These are phyloP conservation scores for Lota lota DNA, from an alignment of 2,113 vertebrate species.

Conservation along the genomic window DNA sequence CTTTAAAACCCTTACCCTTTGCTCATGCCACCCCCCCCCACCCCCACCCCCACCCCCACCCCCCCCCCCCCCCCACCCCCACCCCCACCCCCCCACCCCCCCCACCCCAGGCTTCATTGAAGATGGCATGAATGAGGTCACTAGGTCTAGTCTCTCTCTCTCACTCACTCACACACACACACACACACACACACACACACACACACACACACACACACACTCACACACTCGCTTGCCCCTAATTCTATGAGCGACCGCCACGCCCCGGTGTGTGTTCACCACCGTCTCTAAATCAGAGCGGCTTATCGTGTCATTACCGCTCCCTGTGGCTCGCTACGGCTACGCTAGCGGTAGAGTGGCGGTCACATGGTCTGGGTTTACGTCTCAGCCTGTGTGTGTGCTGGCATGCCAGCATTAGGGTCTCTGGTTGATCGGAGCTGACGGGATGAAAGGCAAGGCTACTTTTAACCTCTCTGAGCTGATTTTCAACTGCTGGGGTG, in stretches of 20 bases:
- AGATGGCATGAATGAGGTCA: background rate
- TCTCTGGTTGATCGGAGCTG: conserved; percentile 40
- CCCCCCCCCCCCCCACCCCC: background rate
- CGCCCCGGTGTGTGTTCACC: too few species aligned
- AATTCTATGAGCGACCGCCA: conserved; percentile 12
- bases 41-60: background rate
- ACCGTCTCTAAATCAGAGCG: conserved; percentile 18
- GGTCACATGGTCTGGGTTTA: conserved; percentile 44
- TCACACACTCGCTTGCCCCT: conserved; percentile 21
- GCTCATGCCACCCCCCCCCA: background rate
- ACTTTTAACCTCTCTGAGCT: conserved; percentile 27
- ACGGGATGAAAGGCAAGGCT: conserved; percentile 16
- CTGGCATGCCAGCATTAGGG: conserved; percentile 21
- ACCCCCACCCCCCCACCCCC: background rate
- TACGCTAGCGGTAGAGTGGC: conserved; percentile 18
- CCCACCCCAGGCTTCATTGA: background rate
- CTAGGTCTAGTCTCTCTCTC: background rate
- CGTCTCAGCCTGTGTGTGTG: conserved; percentile 20
- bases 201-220: background rate
- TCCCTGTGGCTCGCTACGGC: conserved; percentile 26
- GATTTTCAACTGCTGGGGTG: background rate
- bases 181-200: too few species aligned
- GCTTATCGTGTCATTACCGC: conserved; percentile 23
- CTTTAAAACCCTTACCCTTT: background rate
- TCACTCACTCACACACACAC: too few species aligned